Evolutionary conservation across 1,140 invertebrate genomes (phyloP), one percentile per base, ranked within the genome.

Genomic region (Ericerus pela): DNA sequence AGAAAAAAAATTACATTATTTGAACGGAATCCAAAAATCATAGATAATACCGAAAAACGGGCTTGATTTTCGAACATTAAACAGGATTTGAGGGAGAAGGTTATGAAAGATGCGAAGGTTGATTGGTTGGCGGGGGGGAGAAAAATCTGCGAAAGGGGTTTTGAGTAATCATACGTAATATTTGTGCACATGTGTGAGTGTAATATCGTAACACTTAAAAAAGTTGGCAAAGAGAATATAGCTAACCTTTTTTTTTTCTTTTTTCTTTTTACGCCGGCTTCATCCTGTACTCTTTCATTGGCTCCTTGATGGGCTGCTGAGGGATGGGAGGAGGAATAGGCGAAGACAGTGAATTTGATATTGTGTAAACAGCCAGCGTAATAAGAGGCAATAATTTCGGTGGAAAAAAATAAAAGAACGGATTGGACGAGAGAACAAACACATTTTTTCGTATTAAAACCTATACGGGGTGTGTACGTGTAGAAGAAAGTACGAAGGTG

Each of bases 141-240:
- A n/a, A n/a, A 47, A 18, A 22, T 47, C 26, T 47, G 26, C 41
- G 22, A 47, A 18, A 24, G 26, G 26, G 41, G 26, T 24, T 47
- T 24, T 18, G 20, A 24, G 41, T 47, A 47, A 47, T 47, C 41
- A 47, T 47, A 47, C 26, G 20, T 24, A 47, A 47, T 47, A 47
- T 20, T 24, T 47, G 41, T 24, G 41, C 41, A 47, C 41, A 47
- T 47, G 41, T 47, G 41, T 47, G 41, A 47, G 41, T 47, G 41
- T 47, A 47, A 47, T 47, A 47, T 47, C 41, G 41, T 47, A 47
- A 47, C 41, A 47, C 41, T 47, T 47, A 47, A 47, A 47, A n/a
- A n/a, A 47, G 22, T 47, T 47, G 41, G 41, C 41, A 47, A 47
- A 47, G 41, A 47, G 26, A 47, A 47, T 24, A 47, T 18, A 24